Conservation (phyloP, 2,888 invertebrate genomes). For the Lepidochitona cinerea region DNA sequence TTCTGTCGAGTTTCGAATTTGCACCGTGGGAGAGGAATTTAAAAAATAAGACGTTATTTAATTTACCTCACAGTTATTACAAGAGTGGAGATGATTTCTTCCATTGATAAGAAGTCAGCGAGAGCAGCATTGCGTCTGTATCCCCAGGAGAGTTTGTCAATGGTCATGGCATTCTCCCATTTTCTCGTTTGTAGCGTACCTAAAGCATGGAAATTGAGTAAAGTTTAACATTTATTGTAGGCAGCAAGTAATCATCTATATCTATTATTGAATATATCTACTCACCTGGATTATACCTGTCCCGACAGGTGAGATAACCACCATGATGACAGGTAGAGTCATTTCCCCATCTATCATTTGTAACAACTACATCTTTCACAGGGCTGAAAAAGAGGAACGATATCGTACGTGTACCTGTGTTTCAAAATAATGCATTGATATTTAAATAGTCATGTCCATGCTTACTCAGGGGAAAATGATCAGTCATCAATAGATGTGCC, state of each 20-base stretch:
- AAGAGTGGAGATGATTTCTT: conserved; percentile 75
- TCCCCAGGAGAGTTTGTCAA: conserved; percentile 83
- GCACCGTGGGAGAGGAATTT: no score
- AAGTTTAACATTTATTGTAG: neutral
- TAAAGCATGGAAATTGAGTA: no score
- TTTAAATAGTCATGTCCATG: no score
- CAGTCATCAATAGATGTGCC: no score
- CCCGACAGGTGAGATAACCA: conserved; percentile 87
- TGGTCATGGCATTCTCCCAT: conserved; percentile 96
- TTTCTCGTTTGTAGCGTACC: conserved; percentile 78
- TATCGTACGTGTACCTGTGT: no score
- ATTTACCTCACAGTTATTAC: conserved; percentile 67
- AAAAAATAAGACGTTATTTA: no score
- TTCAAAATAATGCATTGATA: no score
- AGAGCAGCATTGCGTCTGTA: conserved; percentile 68
- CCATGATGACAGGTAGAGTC: conserved; percentile 88
- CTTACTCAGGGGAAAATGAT: no score
- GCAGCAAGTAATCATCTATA: neutral
- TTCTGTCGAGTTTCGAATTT: no score
- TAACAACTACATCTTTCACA: conserved; percentile 88
- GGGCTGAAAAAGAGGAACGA: conserved; percentile 72
- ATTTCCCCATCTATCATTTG: conserved; percentile 94
- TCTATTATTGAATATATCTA: neutral
- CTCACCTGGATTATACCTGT: conserved; percentile 84
- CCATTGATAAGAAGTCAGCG: conserved; percentile 58